Evolutionary conservation across 2,113 vertebrate species (phyloP).

Genomic region (Geococcyx californianus): DNA sequence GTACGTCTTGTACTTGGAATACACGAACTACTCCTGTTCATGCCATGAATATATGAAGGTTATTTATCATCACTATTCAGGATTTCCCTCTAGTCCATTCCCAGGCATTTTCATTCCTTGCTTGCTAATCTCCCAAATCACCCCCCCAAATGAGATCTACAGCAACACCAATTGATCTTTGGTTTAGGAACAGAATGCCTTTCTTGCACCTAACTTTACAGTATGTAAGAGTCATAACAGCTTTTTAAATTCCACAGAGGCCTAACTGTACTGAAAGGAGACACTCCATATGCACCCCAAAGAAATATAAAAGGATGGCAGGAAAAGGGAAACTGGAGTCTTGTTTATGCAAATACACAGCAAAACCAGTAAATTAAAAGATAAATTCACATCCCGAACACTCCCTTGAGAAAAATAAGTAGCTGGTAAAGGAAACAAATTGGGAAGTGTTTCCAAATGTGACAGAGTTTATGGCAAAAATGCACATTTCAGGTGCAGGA

Average conservation of each 20-base stretch:
- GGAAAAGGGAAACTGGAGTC: neutral
- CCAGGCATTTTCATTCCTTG: neutral
- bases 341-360: neutral
- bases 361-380: neutral
- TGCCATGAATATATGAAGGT: too few relatives aligned
- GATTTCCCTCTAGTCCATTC: neutral
- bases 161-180: neutral
- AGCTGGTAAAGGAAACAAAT: neutral
- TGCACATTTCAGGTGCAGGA: neutral
- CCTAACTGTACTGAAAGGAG: neutral
- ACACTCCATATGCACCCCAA: neutral
- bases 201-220: neutral
- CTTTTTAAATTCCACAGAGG: neutral
- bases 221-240: neutral
- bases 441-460: neutral
- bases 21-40: neutral
- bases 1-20: neutral
- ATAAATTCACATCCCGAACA: neutral
- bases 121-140: neutral
- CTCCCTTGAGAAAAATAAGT: neutral
- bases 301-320: neutral
- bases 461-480: neutral
- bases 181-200: neutral
- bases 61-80: neutral
- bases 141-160: neutral